phyloP scores from a whole-genome alignment of 2,888 invertebrate species.

The Cryptophagus acutangulus region DNA sequence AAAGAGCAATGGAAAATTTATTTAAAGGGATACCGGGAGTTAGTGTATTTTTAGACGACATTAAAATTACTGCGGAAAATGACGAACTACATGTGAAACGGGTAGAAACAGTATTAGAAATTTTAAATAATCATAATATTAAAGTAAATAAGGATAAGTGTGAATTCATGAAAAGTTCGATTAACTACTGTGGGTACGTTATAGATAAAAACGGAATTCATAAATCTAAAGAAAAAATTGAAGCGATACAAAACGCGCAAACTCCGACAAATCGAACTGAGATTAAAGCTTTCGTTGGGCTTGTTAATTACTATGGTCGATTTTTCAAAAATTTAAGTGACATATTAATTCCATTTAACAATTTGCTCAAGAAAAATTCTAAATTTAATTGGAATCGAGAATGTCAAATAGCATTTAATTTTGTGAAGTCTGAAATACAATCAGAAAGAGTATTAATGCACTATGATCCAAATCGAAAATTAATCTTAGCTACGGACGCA shows the following conservation, averaged over 20 bases:
- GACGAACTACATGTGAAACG: conserved; percentile 24
- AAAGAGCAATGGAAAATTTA: conserved; percentile 30
- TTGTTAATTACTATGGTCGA: conserved; percentile 20
- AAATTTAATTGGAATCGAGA: conserved; percentile 13
- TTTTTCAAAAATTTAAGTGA: conserved; percentile 14
- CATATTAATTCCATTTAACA: conserved; percentile 14
- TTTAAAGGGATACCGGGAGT: conserved; percentile 30
- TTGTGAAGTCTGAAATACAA: conserved; percentile 11
- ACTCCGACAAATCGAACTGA: conserved; percentile 15
- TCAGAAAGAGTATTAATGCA: conserved; percentile 9
- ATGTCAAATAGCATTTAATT: conserved; percentile 16
- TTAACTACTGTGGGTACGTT: conserved; percentile 34
- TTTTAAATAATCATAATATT: conserved; percentile 26
- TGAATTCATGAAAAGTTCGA: conserved; percentile 31
- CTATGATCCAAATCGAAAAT: conserved; percentile 14
- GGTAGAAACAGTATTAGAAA: conserved; percentile 25
- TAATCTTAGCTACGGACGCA: conserved; percentile 14
- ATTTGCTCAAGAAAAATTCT: conserved; percentile 6
- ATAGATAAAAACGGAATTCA: conserved; percentile 19
- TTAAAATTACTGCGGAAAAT: conserved; percentile 30
- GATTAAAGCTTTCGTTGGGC: conserved; percentile 15
- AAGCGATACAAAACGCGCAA: conserved; percentile 17
- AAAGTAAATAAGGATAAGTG: conserved; percentile 35
- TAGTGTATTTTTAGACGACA: conserved; percentile 35
- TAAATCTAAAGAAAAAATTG: conserved; percentile 14